Percentiles rank a stretch among this genome's conserved stretches.
These are phyloP conservation scores for Cygnus buccinator DNA, from an alignment of 2,113 vertebrate genomes.

Conservation along the genomic window DNA sequence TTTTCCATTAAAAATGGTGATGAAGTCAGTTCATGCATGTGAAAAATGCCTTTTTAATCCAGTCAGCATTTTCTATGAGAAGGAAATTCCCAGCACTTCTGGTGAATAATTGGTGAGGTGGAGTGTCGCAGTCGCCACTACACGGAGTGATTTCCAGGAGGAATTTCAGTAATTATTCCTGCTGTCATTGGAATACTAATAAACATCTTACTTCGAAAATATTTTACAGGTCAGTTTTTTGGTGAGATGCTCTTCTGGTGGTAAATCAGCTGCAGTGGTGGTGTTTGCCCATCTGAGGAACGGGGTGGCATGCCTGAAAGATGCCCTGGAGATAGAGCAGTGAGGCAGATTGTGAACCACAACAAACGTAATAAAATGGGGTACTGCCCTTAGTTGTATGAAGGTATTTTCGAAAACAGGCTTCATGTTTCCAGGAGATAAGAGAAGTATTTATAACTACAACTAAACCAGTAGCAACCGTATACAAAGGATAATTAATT, in stretches of 20 bases:
- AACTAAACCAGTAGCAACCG: not conserved
- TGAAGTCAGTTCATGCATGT: conserved; percentile 15
- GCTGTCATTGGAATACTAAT: conserved; percentile 9
- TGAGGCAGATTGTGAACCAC: not conserved
- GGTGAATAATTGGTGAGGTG: conserved; percentile 35
- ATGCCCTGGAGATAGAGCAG: not conserved
- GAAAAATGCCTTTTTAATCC: conserved; percentile 18
- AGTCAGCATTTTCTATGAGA: conserved; percentile 21
- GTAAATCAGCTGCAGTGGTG: not conserved
- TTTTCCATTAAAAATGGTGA: conserved; percentile 37
- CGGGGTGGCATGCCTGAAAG: not conserved
- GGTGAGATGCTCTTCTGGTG: conserved; percentile 5
- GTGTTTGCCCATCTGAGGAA: not conserved
- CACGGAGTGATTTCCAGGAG: conserved; percentile 38
- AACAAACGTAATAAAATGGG: not conserved
- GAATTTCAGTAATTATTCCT: conserved; percentile 58
- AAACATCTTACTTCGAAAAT: conserved; percentile 22
- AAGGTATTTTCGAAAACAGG: not conserved
- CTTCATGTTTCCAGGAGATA: not conserved
- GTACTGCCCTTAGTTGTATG: not conserved
- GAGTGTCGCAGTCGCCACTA: not conserved
- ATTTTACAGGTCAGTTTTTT: conserved; percentile 20
- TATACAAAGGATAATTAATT: not conserved
- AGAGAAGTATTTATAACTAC: not conserved
- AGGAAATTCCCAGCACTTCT: conserved; percentile 28